A percentile compares a stretch with the other conserved stretches of the same genome.
phyloP scores from a whole-genome alignment of 2,113 vertebrate genomes.

The Hylia prasina region DNA sequence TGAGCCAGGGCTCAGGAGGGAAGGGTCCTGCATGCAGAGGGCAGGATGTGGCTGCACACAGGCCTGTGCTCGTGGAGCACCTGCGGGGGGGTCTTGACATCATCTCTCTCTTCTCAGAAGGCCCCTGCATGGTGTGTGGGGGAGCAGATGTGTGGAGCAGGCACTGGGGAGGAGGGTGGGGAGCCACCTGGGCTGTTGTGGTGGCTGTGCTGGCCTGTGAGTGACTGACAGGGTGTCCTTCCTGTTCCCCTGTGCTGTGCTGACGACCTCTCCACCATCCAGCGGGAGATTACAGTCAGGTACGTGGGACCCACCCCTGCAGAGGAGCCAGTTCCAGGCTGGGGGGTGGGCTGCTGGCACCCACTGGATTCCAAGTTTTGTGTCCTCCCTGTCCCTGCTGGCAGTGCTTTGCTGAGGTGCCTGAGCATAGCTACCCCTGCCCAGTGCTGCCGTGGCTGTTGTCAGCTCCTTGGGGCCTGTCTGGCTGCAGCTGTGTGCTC shows the following conservation, averaged over 20 bases:
- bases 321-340: rapidly evolving
- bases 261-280: constrained; percentile 52
- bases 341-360: neutral
- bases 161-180: neutral
- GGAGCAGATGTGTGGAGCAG: neutral
- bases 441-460: neutral
- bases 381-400: constrained; percentile 2
- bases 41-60: neutral
- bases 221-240: constrained; percentile 19
- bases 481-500: neutral
- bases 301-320: constrained; percentile 23
- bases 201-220: neutral
- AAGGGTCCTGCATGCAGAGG: neutral
- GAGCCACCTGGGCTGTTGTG: neutral
- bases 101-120: neutral
- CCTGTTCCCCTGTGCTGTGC: neutral
- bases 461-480: neutral
- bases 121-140: rapidly evolving
- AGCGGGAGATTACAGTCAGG: constrained; percentile 91
- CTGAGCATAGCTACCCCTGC: constrained; percentile 55
- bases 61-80: neutral
- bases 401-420: constrained; percentile 75
- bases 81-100: rapidly evolving
- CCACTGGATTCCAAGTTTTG: rapidly evolving
- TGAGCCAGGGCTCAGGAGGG: neutral